Percentiles rank a stretch among this genome's conserved stretches.
These are phyloP conservation scores for Vultur gryphus DNA, from an alignment of 2,797 vertebrate genomes.

Conservation along the genomic window DNA sequence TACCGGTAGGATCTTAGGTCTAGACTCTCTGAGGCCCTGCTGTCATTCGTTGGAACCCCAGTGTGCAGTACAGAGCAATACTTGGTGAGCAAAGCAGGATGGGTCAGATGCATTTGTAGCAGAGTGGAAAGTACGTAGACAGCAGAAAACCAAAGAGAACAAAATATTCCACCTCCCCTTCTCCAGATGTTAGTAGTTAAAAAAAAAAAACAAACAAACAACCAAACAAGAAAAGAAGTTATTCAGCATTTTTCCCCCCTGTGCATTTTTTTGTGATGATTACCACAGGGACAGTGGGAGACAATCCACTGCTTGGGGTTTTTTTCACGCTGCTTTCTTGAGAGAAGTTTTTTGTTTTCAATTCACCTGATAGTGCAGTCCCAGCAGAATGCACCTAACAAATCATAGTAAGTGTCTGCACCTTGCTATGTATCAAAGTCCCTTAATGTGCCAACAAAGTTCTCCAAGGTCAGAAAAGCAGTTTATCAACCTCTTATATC, in stretches of 20 bases:
- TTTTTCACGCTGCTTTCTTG: not conserved
- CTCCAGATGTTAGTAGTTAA: not conserved
- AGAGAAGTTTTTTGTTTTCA: slow-evolving; percentile 45
- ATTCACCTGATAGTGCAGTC: slow-evolving; percentile 40
- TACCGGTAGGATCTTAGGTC: not conserved
- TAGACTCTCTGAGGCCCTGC: not conserved
- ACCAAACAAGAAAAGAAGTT: not conserved
- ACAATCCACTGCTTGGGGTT: not conserved
- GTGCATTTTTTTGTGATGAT: not conserved
- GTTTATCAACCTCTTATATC: slow-evolving; percentile 82
- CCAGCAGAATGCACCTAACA: slow-evolving; percentile 55
- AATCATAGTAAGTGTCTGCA: slow-evolving; percentile 69
- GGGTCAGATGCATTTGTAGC: not conserved
- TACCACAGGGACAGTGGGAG: not conserved
- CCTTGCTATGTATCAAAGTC: slow-evolving; percentile 73
- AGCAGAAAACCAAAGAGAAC: not conserved
- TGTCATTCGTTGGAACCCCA: not conserved
- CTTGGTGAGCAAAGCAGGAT: not conserved
- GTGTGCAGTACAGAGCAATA: not conserved
- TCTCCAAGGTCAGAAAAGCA: slow-evolving; percentile 86
- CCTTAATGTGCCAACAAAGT: slow-evolving; percentile 77
- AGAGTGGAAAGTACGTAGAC: not conserved
- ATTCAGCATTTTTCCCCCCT: not conserved
- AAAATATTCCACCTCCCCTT: not conserved
- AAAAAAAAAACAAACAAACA: not conserved